Evolutionary conservation across 2,888 invertebrate genomes (phyloP).

Genomic region (Mechanitis messenoides): DNA sequence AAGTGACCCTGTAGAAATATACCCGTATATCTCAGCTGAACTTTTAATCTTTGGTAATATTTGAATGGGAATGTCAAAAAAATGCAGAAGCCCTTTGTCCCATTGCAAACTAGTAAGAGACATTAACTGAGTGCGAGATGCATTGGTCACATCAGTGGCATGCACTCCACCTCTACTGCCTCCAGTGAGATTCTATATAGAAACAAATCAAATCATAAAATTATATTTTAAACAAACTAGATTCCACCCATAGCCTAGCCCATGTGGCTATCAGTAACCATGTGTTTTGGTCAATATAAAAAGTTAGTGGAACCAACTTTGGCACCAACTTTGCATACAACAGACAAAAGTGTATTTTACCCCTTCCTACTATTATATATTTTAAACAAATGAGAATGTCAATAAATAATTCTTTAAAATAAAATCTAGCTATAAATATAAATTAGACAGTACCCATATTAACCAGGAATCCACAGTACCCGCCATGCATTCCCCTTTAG

Average conservation of each 20-base stretch:
- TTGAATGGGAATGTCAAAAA: constrained; percentile 89
- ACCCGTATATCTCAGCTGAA: constrained; percentile 94
- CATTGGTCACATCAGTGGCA: constrained; percentile 97
- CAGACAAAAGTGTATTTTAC: too few species aligned
- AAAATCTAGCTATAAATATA: not conserved
- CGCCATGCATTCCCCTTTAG: constrained; percentile 83
- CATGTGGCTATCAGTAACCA: too few species aligned
- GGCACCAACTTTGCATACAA: too few species aligned
- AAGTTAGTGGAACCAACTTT: too few species aligned
- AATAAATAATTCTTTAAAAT: not conserved
- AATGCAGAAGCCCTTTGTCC: constrained; percentile 91
- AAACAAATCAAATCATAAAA: constrained; percentile 13
- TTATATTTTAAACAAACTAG: too few species aligned
- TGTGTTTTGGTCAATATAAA: too few species aligned
- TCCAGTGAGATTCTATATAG: constrained; percentile 77
- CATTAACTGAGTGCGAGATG: constrained; percentile 97
- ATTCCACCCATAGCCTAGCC: too few species aligned
- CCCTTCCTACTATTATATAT: not conserved
- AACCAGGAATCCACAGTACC: constrained; percentile 98
- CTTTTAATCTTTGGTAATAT: constrained; percentile 93
- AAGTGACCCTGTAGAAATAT: constrained; percentile 83
- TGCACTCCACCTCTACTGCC: constrained; percentile 79
- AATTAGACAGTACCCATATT: constrained; percentile 83
- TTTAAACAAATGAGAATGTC: not conserved
- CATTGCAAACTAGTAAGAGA: constrained; percentile 91